Evolutionary conservation across 1,140 invertebrate genomes (phyloP).

Genomic region (Matsumurasca onukii): DNA sequence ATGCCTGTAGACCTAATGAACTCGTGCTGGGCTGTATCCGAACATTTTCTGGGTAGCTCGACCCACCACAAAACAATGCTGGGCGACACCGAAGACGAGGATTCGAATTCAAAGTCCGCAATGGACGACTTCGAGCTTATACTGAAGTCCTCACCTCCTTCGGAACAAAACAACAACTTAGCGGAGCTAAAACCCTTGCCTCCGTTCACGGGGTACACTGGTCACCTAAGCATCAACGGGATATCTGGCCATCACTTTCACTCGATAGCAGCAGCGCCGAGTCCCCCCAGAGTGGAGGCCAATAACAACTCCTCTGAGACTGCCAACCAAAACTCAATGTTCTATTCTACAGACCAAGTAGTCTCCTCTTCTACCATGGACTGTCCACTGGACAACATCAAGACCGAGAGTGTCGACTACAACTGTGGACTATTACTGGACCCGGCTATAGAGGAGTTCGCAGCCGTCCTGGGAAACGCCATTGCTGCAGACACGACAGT

Average conservation of each 20-base stretch:
- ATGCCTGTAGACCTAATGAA: slow-evolving; percentile 38
- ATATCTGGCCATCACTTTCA: slow-evolving; percentile 85
- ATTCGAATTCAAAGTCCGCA: slow-evolving; percentile 53
- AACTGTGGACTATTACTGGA: slow-evolving; percentile 44
- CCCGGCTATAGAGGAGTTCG: slow-evolving; percentile 80
- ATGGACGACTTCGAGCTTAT: slow-evolving; percentile 62
- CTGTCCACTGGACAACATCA: slow-evolving; percentile 48
- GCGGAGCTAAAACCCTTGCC: slow-evolving; percentile 85
- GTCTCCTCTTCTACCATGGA: slow-evolving; percentile 49
- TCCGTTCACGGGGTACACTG: slow-evolving; percentile 82
- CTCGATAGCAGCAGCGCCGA: slow-evolving; percentile 62
- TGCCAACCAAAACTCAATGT: slow-evolving; percentile 46
- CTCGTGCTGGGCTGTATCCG: slow-evolving; percentile 31
- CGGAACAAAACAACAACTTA: slow-evolving; percentile 58
- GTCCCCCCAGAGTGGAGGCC: slow-evolving; percentile 50
- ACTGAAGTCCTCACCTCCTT: slow-evolving; percentile 47
- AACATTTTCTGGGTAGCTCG: slow-evolving; percentile 30
- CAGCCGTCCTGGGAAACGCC: slow-evolving; percentile 84
- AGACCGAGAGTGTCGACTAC: slow-evolving; percentile 56
- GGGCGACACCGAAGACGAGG: slow-evolving; percentile 44
- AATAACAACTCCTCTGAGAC: slow-evolving; percentile 57
- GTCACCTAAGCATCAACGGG: slow-evolving; percentile 78
- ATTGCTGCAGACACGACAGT: slow-evolving; percentile 69
- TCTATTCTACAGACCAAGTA: slow-evolving; percentile 41
- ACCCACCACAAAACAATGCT: slow-evolving; percentile 33